phyloP scores from a whole-genome alignment of 1,140 invertebrate genomes.

The Brachionus plicatilis region DNA sequence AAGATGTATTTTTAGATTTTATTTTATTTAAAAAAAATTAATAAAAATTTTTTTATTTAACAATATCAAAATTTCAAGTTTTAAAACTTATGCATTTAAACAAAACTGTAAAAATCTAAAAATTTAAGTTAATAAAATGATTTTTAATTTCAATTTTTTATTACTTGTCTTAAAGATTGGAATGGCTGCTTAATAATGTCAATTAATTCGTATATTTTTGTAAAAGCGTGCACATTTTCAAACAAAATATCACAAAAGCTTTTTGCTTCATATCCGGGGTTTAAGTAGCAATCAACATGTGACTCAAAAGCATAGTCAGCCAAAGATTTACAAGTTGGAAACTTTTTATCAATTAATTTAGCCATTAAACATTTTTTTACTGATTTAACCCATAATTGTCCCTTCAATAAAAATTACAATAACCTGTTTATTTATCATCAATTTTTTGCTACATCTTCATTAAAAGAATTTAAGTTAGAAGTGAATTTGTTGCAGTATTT shows the following conservation, averaged over 20 bases:
- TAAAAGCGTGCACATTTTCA: neutral
- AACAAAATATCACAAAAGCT: neutral
- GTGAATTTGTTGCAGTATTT: conserved; percentile 11
- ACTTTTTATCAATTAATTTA: neutral
- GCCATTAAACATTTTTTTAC: conserved; percentile 30
- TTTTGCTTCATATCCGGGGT: neutral
- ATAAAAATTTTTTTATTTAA: too few relatives aligned
- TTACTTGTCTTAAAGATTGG: conserved; percentile 9
- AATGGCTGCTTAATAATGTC: neutral
- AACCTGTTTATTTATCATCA: neutral
- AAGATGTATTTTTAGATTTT: too few relatives aligned
- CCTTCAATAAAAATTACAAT: neutral
- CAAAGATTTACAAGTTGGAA: neutral
- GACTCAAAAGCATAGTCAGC: conserved; percentile 20
- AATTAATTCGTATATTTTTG: neutral
- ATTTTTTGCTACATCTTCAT: neutral
- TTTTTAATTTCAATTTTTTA: too few relatives aligned
- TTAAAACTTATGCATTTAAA: neutral
- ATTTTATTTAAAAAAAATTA: too few relatives aligned
- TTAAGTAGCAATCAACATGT: neutral
- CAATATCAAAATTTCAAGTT: neutral
- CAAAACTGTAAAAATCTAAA: neutral
- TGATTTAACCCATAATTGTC: conserved; percentile 12
- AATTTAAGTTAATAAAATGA: neutral
- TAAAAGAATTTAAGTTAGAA: neutral